Base-by-base conservation (phyloP, 35 echinoderm and acorn worm genomes). In the Lytechinus variegatus region DNA sequence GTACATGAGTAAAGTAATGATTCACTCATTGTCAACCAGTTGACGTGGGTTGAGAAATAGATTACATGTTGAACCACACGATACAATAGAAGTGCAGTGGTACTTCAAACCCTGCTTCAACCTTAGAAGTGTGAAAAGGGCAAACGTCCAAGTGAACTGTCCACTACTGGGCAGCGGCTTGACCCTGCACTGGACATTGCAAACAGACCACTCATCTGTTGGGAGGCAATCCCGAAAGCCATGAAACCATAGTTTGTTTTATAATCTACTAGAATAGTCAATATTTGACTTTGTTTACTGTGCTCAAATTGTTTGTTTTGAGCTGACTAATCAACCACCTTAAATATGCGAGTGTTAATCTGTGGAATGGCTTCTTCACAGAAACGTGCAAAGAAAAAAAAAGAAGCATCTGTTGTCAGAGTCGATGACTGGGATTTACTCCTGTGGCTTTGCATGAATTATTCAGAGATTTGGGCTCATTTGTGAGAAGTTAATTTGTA, bases 301-400 rank as follows among this genome's bases (percentile, higher is more conserved):
- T 79, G 66, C 66, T 24, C 66, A 79, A 79, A 79, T 79, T 79
- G 66, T 79, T 79, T 79, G 66, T 79, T 79, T 79, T 79, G 16
- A 79, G 66, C 66, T 21, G 66, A 79, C 66, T 79, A 79, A 79
- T 79, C 66, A 79, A 24, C 66, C 66, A 79, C 66, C 66, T 79
- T 79, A 79, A 79, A 79, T 79, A 79, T 16, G 12, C 21, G 66
- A 79, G 66, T 21, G 66, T 7, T 79, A 79, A 79, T 79, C 66
- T 79, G 66, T 21, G n/a, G 66, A 79, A n/a, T 79, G 66, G 66
- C 66, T 79, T 79, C 66, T 79, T 79, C 66, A 79, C 66, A 79
- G 66, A 79, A n/a, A 24, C 66, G 19, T 24, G 66, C 16, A 19
- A n/a, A 79, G 66, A 79, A 79, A 79, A 79, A 79, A 24, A n/a